These are phyloP conservation scores for Proteles cristata DNA, from an alignment of 2,113 vertebrate genomes.

Conservation along the genomic window DNA sequence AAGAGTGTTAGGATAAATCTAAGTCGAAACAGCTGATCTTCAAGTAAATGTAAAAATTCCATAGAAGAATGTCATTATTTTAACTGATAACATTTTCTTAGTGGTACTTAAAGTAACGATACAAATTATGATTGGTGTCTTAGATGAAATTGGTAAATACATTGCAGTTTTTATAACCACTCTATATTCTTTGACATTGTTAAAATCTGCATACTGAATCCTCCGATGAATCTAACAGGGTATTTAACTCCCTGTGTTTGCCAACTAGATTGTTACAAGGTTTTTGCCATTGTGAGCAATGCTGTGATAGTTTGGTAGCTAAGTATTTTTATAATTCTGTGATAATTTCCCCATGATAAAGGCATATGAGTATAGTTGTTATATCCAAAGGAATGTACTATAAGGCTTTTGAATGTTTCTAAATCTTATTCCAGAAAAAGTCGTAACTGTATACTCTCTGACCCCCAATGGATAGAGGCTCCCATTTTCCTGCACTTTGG, in stretches of 20 bases:
- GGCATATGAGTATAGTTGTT: neutral
- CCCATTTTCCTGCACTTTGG: neutral
- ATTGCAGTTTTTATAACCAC: neutral
- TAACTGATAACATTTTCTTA: neutral
- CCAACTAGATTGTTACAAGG: neutral
- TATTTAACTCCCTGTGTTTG: neutral
- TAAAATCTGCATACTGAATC: neutral
- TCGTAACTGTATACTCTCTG: neutral
- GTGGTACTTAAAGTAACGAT: neutral
- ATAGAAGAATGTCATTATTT: neutral
- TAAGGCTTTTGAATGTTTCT: neutral
- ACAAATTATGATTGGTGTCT: neutral
- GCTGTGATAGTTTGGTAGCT: neutral
- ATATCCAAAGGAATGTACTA: neutral
- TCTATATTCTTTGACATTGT: neutral
- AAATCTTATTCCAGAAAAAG: neutral
- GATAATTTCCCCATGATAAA: neutral
- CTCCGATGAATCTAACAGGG: neutral
- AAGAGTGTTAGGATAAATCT: neutral
- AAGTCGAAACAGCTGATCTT: neutral
- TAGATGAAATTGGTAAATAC: neutral
- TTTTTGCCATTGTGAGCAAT: neutral
- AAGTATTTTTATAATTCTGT: neutral
- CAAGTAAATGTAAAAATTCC: neutral
- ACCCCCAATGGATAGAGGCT: neutral